Conservation (phyloP, 2,113 vertebrate genomes). For the Isurus oxyrinchus region DNA sequence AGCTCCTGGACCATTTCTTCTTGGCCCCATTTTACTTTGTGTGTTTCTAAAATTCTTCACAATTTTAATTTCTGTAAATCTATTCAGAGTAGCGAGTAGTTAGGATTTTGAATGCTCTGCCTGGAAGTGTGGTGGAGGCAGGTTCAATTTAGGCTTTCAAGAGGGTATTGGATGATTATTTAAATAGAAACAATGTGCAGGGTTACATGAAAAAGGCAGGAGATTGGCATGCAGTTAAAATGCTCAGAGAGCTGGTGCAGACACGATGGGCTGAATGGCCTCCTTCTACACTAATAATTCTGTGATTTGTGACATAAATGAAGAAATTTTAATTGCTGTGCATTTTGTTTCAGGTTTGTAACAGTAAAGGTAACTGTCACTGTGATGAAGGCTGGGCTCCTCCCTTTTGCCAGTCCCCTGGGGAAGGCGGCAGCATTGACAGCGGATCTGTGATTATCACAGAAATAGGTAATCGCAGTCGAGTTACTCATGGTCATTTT, state of each 20-base stretch:
- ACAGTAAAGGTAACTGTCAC: slow-evolving; percentile 92
- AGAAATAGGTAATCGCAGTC: neutral
- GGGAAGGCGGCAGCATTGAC: slow-evolving; percentile 80
- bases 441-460: slow-evolving; percentile 67
- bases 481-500: neutral
- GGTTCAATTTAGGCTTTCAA: no score
- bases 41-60: neutral
- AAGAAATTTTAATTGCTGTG: neutral
- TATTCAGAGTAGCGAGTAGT: no score
- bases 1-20: neutral
- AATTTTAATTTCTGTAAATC: neutral
- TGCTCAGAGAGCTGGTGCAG: no score
- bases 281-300: neutral
- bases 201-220: no score
- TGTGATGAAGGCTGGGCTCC: slow-evolving; percentile 81
- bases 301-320: neutral
- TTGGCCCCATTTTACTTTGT: neutral
- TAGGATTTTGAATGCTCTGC: no score
- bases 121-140: no score
- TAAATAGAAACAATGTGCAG: no score
- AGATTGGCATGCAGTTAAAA: no score
- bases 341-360: slow-evolving; percentile 70
- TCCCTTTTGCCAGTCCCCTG: slow-evolving; percentile 66
- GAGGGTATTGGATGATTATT: no score
- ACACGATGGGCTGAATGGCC: neutral